phyloP scores from a whole-genome alignment of 2,113 vertebrate genomes.

The Pycnonotus jocosus region DNA sequence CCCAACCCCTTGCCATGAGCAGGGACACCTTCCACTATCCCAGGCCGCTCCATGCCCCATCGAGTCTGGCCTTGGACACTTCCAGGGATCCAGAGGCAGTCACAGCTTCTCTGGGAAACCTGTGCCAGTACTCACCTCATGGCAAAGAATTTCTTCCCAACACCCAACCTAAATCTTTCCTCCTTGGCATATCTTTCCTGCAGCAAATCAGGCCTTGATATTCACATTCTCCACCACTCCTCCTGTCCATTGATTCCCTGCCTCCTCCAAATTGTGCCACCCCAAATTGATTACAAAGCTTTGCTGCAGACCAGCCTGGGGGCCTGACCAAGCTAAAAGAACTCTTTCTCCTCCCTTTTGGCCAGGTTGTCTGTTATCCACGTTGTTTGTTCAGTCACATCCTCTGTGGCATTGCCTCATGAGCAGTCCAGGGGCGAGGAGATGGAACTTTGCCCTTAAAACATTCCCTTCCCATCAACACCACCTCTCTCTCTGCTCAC shows the following conservation, averaged over 20 bases:
- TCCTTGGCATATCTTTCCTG: not conserved
- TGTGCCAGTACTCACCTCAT: not conserved
- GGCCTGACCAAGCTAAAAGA: not conserved
- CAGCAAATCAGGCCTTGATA: not conserved
- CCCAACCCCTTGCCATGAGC: fast-evolving
- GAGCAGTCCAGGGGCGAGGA: not conserved
- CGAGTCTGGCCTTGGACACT: not conserved
- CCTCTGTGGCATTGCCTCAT: fast-evolving
- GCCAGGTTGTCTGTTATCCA: not conserved
- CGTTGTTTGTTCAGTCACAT: not conserved
- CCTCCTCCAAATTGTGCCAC: not conserved
- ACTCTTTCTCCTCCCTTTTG: not conserved
- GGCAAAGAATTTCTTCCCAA: not conserved
- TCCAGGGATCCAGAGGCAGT: not conserved
- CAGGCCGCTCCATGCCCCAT: fast-evolving
- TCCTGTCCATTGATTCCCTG: not conserved
- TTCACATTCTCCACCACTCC: not conserved
- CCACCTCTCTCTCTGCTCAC: not conserved
- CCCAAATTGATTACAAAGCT: not conserved
- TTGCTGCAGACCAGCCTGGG: not conserved
- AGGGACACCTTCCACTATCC: not conserved
- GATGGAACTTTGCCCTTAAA: constrained; percentile 20
- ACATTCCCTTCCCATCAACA: not conserved
- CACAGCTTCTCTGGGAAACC: not conserved
- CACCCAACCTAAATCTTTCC: not conserved